A percentile compares a stretch with the other conserved stretches of the same genome.
Evolutionary conservation across 2,888 invertebrate genomes (phyloP).

Genomic region (Sceliomorpha sp.): DNA sequence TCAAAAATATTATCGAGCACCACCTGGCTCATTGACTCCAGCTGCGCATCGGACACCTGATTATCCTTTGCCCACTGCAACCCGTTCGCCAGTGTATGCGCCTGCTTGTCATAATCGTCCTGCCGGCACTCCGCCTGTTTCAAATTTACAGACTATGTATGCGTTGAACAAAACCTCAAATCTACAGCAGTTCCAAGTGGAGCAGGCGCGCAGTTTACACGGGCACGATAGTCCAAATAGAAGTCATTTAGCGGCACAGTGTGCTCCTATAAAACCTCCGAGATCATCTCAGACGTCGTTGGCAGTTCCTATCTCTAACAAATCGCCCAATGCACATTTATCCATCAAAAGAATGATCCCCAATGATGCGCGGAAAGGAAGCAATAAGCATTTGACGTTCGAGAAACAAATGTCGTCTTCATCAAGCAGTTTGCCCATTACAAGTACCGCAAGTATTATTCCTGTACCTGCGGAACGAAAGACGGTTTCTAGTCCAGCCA

Average conservation of each 20-base stretch:
- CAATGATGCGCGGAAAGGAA: too few relatives aligned
- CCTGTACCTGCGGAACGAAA: constrained; percentile 19
- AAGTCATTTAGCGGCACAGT: constrained; percentile 70
- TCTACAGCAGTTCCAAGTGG: constrained; percentile 66
- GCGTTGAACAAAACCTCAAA: constrained; percentile 65
- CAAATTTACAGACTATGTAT: constrained; percentile 66
- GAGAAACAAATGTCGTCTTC: too few relatives aligned
- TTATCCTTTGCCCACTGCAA: constrained; percentile 56
- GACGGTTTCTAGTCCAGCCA: constrained; percentile 36
- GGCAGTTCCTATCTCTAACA: constrained; percentile 69
- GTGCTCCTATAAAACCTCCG: constrained; percentile 70
- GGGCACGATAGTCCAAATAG: constrained; percentile 45
- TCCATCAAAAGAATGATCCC: too few relatives aligned
- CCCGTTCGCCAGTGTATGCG: constrained; percentile 69
- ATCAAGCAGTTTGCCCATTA: too few relatives aligned
- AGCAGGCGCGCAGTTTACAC: constrained; percentile 5
- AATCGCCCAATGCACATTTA: constrained; percentile 47
- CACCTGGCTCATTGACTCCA: constrained; percentile 72
- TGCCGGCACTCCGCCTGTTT: constrained; percentile 36
- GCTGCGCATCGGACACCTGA: constrained; percentile 69
- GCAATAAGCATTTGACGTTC: constrained; percentile 30
- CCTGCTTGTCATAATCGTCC: constrained; percentile 59
- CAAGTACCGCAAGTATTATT: constrained; percentile 10
- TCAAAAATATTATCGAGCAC: constrained; percentile 70
- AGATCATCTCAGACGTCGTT: constrained; percentile 66